Conservation (phyloP, 1,140 invertebrate species). For the Triops cancriformis region DNA sequence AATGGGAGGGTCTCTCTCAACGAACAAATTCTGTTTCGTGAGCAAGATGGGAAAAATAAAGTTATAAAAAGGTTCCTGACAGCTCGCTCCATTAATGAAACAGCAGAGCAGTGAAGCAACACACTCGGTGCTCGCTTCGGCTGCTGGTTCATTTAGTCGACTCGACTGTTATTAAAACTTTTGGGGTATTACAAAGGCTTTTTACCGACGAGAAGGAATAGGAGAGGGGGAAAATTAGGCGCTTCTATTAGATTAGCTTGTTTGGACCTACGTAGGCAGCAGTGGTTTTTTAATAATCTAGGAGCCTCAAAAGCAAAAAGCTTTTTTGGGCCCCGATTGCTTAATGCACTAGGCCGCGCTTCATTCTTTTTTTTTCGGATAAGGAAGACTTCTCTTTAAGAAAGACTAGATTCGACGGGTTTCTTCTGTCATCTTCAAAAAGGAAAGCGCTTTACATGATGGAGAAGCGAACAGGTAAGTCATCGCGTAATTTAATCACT, state of each 20-base stretch:
- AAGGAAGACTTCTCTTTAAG: no score
- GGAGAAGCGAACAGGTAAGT: neutral
- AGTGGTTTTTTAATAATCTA: neutral
- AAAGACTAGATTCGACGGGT: no score
- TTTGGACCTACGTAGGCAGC: neutral
- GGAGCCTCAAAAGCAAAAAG: neutral
- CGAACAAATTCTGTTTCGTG: no score
- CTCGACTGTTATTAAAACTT: constrained; percentile 14
- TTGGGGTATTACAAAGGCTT: neutral
- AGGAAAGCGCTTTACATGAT: neutral
- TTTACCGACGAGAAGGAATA: neutral
- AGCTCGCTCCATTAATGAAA: constrained; percentile 7
- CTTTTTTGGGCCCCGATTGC: neutral
- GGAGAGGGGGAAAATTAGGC: neutral
- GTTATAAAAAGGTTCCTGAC: neutral
- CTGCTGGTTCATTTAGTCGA: neutral
- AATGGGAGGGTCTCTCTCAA: neutral
- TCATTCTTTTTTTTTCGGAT: neutral
- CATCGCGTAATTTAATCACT: neutral
- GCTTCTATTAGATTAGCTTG: neutral
- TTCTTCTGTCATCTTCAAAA: neutral
- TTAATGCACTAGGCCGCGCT: neutral
- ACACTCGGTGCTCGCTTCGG: neutral
- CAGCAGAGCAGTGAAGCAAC: neutral
- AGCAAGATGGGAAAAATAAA: neutral